Percentiles rank a stretch among this genome's conserved stretches.
phyloP scores from a whole-genome alignment of 2,113 vertebrate species.

The Calcarius ornatus region DNA sequence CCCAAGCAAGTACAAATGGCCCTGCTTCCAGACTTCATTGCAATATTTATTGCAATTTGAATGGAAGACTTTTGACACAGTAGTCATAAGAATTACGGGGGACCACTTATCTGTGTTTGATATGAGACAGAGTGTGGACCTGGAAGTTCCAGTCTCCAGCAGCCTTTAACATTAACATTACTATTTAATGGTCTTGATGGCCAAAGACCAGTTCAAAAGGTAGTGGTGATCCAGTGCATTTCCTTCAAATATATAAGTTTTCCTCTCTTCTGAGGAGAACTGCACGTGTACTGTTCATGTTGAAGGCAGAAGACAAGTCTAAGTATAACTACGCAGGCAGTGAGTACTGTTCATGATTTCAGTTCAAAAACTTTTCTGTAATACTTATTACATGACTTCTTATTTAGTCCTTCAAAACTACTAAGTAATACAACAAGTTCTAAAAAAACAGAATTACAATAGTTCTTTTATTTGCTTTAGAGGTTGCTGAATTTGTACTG shows the following conservation, averaged over 20 bases:
- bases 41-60: conserved; percentile 93
- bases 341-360: background rate
- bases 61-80: conserved; percentile 92
- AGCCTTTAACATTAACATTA: conserved; percentile 35
- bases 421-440: background rate
- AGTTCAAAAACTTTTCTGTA: background rate
- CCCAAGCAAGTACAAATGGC: conserved; percentile 87
- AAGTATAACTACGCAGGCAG: background rate
- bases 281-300: background rate
- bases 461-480: background rate
- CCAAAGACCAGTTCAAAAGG: conserved; percentile 51
- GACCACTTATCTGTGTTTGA: conserved; percentile 73
- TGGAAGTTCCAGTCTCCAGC: conserved; percentile 61
- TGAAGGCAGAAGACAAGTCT: background rate
- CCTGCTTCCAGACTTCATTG: conserved; percentile 89
- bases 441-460: background rate
- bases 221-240: conserved; percentile 26
- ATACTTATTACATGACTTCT: background rate
- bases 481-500: background rate
- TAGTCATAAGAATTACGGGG: conserved; percentile 91
- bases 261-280: background rate
- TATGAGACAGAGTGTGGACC: conserved; percentile 78
- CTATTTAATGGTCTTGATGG: conserved; percentile 67
- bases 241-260: background rate
- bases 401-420: background rate